Evolutionary conservation across 2,888 invertebrate species (phyloP).

Genomic region (Micoletzkya japonica): DNA sequence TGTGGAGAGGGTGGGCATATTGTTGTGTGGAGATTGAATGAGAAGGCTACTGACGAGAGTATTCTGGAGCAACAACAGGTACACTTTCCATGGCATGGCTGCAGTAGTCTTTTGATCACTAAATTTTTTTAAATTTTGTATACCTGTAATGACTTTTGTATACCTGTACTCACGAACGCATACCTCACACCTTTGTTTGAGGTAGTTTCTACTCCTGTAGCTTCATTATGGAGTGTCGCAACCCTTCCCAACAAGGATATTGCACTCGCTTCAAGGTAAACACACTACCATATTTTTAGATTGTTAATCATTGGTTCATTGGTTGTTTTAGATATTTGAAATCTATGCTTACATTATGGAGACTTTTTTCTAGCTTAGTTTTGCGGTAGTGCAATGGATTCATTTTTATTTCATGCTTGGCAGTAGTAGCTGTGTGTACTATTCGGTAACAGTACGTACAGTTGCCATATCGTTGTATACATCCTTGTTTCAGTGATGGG

Average conservation of each 20-base stretch:
- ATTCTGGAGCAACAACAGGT: too few relatives aligned
- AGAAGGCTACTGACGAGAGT: too few relatives aligned
- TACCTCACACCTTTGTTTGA: slow-evolving; percentile 25
- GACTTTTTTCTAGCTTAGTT: too few relatives aligned
- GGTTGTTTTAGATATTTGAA: too few relatives aligned
- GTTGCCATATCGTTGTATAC: background rate
- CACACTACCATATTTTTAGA: background rate
- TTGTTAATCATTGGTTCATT: too few relatives aligned
- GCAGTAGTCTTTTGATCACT: too few relatives aligned
- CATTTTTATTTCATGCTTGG: slow-evolving; percentile 9
- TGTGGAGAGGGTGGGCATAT: slow-evolving; percentile 54
- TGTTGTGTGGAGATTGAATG: slow-evolving; percentile 45
- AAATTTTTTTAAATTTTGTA: too few relatives aligned
- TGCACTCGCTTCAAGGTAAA: slow-evolving; percentile 77
- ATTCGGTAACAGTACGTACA: background rate
- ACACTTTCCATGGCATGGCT: too few relatives aligned
- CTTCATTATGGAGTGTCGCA: slow-evolving; percentile 85
- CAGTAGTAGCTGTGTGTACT: background rate
- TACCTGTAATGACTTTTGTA: too few relatives aligned
- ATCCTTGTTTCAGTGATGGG: slow-evolving; percentile 76
- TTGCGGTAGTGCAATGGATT: too few relatives aligned
- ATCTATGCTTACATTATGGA: too few relatives aligned
- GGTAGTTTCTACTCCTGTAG: slow-evolving; percentile 76
- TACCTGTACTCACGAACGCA: too few relatives aligned
- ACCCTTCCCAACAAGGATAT: slow-evolving; percentile 85